phyloP scores from a whole-genome alignment of 2,113 vertebrate species.

The Colistium nudipinnis region DNA sequence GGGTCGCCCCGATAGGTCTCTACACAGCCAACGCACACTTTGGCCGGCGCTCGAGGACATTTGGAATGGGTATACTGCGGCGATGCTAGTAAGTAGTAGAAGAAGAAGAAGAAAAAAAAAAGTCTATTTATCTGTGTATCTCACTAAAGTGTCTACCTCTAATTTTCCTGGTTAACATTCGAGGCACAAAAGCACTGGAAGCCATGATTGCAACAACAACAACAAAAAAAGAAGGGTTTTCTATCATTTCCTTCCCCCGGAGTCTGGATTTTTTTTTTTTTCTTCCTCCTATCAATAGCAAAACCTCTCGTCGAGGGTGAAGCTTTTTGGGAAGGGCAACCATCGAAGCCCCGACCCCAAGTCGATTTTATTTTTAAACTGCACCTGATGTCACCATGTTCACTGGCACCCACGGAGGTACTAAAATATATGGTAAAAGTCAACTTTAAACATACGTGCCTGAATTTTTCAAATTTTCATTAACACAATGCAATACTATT shows the following conservation, averaged over 20 bases:
- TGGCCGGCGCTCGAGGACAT: conserved; percentile 64
- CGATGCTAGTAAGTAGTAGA: conserved; percentile 52
- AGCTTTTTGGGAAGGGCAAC: too few relatives aligned
- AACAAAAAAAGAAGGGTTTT: too few relatives aligned
- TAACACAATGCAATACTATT: background rate
- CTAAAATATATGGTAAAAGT: background rate
- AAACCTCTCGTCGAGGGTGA: too few relatives aligned
- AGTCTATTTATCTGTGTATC: conserved; percentile 36
- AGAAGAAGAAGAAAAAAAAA: too few relatives aligned
- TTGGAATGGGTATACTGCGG: conserved; percentile 61
- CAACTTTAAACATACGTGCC: background rate
- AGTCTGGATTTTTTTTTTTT: too few relatives aligned
- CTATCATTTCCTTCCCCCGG: too few relatives aligned
- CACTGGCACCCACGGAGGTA: too few relatives aligned
- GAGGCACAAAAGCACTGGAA: conserved; percentile 69
- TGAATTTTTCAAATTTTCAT: background rate
- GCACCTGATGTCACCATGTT: background rate
- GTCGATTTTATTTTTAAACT: too few relatives aligned
- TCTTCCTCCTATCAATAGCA: too few relatives aligned
- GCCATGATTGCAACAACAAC: too few relatives aligned
- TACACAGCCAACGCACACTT: conserved; percentile 71
- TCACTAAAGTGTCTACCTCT: conserved; percentile 52
- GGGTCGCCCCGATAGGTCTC: conserved; percentile 44
- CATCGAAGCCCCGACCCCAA: too few relatives aligned
- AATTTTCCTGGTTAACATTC: conserved; percentile 40